Base-by-base conservation (phyloP, 2,888 invertebrate genomes). In the Epirrhoe alternata region DNA sequence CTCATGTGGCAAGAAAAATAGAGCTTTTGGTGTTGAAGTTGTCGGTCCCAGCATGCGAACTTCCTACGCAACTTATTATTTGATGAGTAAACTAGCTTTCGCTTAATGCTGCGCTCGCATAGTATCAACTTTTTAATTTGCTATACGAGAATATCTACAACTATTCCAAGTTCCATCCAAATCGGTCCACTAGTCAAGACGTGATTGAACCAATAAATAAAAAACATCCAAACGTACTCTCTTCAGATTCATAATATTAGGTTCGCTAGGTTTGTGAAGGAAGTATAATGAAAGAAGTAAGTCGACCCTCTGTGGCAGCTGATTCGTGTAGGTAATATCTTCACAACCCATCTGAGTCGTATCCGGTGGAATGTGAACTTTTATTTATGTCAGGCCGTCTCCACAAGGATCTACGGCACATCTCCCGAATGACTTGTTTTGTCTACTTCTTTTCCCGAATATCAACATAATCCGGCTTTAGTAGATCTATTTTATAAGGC, bases 281-380 rank as follows among this genome's bases (percentile, higher is more conserved):
- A 33, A 1, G 30, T 50, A 38, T 59, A 14, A 50, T 14, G 51
- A 52, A 51, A 24, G 16, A 49, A 14, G 52, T 59, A 38, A 51
- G 50, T n/a, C 33, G 61, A 69, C 62, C 63, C 66, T 59, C 42
- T 31, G 53, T 45, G 65, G 51, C 49, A 64, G 64, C 66, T 70
- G 68, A 68, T 65, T 70, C 68, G 45, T 55, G 47, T 61, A 24
- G 24, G 24, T 24, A 68, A 68, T 72, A 66, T 72, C 69, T 66
- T 64, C 62, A 63, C 61, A 59, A 64, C 66, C 70, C 66, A 70
- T 72, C 72, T 68, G 59, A 66, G 61, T 42, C 58, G 66, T 63
- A 64, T 65, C 62, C 61, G 54, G 56, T 33, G 52, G 52, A 38
- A 63, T 56, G 64, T 62, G 50, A 64, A 66, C 60, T 68, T 68